Conservation (phyloP, 2,113 vertebrate species). For the Corythoichthys intestinalis region DNA sequence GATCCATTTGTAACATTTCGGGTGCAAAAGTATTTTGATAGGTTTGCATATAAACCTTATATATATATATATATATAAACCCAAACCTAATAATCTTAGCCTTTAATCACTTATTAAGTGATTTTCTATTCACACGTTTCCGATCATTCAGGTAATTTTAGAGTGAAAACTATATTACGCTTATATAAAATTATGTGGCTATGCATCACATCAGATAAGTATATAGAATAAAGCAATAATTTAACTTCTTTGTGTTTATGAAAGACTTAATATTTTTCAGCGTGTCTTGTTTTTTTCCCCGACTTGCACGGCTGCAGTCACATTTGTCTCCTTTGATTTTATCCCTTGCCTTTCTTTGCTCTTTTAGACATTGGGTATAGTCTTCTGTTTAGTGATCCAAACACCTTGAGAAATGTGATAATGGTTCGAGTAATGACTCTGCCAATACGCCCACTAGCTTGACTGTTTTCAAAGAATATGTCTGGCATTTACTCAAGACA, state of each 20-base stretch:
- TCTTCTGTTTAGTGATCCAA: conserved; percentile 61
- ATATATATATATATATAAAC: too few species aligned
- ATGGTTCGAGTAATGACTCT: conserved; percentile 34
- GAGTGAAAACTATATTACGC: too few species aligned
- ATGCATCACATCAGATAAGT: too few species aligned
- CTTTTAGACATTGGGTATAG: conserved; percentile 49
- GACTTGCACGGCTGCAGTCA: conserved; percentile 27
- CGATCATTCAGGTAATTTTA: too few species aligned
- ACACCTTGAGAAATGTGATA: conserved; percentile 70
- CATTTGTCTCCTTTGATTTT: conserved; percentile 35
- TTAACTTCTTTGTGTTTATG: conserved; percentile 7
- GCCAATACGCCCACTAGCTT: not conserved
- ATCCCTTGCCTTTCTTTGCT: conserved; percentile 39
- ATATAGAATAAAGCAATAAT: too few species aligned
- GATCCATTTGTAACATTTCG: too few species aligned
- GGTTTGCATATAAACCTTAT: too few species aligned
- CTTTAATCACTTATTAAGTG: too few species aligned
- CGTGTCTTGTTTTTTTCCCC: conserved; percentile 17
- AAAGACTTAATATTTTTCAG: conserved; percentile 55
- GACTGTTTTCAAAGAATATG: conserved; percentile 55
- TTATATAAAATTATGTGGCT: too few species aligned
- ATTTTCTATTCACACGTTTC: too few species aligned
- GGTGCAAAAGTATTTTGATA: too few species aligned
- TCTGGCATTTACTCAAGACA: conserved; percentile 54
- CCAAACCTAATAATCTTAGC: too few species aligned